These are phyloP conservation scores for Phycodurus eques DNA, from an alignment of 2,113 vertebrate species.

Conservation along the genomic window DNA sequence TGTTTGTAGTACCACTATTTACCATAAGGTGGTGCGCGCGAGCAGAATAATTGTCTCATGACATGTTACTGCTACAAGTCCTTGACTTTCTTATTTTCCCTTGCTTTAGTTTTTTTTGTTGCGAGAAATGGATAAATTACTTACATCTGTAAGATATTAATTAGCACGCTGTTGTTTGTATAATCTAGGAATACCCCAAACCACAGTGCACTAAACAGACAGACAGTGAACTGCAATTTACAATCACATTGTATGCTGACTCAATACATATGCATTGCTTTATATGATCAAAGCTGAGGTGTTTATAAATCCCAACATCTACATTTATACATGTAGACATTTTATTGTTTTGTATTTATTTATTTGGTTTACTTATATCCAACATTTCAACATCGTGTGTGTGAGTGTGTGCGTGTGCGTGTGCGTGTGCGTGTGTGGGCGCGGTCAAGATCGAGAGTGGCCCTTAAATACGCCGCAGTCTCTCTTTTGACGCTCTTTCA, in stretches of 20 bases:
- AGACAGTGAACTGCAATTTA: background rate
- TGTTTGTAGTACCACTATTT: background rate
- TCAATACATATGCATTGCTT: background rate
- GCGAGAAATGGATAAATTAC: no score
- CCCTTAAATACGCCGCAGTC: conserved; percentile 38
- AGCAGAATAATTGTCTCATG: no score
- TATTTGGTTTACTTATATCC: background rate
- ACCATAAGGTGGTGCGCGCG: background rate
- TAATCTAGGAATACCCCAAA: background rate
- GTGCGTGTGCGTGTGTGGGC: conserved; percentile 22
- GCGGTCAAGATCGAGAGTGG: conserved; percentile 12
- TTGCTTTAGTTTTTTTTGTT: background rate
- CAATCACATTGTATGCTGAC: background rate
- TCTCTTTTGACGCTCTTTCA: conserved; percentile 21
- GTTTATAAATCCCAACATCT: background rate
- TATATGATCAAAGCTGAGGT: background rate
- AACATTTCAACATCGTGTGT: background rate
- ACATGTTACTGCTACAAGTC: background rate
- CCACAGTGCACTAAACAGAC: background rate
- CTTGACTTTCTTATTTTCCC: background rate
- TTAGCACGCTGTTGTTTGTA: background rate
- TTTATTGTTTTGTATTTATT: background rate
- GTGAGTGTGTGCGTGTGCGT: background rate
- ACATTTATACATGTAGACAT: background rate
- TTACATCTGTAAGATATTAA: background rate